Conservation (phyloP, 2,797 vertebrate species). For the Sternotherus odoratus region DNA sequence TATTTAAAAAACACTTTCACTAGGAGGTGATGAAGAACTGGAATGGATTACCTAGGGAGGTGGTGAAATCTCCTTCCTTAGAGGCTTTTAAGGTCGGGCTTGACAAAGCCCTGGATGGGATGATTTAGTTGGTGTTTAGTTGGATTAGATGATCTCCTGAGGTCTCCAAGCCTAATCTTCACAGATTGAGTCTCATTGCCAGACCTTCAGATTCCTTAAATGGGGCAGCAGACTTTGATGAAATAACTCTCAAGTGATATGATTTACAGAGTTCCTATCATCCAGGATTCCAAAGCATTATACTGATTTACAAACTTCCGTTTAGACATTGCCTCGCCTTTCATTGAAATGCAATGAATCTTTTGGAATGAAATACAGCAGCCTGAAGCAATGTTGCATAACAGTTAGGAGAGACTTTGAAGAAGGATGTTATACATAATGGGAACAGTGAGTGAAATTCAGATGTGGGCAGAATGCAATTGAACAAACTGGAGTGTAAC, state of each 20-base stretch:
- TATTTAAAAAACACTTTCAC: no score
- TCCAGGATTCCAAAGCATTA: conserved; percentile 43
- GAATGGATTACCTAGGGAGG: no score
- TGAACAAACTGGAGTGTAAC: not conserved
- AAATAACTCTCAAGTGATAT: conserved; percentile 28
- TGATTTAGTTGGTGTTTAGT: no score
- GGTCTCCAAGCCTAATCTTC: not conserved
- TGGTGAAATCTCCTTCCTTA: no score
- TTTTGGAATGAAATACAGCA: conserved; percentile 4
- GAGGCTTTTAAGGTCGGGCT: no score
- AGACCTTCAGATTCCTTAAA: not conserved
- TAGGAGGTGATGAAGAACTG: no score
- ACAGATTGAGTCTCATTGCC: not conserved
- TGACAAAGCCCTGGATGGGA: no score
- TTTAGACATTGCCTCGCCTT: conserved; percentile 35
- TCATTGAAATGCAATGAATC: conserved; percentile 24
- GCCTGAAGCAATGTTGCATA: not conserved
- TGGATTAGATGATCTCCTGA: no score
- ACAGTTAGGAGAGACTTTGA: not conserved
- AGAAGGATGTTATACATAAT: not conserved
- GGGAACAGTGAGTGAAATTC: not conserved
- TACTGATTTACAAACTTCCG: conserved; percentile 3
- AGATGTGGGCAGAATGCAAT: not conserved
- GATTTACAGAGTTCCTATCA: conserved; percentile 47
- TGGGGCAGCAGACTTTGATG: conserved; percentile 24